A percentile compares a stretch with the other conserved stretches of the same genome.
phyloP scores from a whole-genome alignment of 2,113 vertebrate species.

The Psammodynastes pulverulentus region DNA sequence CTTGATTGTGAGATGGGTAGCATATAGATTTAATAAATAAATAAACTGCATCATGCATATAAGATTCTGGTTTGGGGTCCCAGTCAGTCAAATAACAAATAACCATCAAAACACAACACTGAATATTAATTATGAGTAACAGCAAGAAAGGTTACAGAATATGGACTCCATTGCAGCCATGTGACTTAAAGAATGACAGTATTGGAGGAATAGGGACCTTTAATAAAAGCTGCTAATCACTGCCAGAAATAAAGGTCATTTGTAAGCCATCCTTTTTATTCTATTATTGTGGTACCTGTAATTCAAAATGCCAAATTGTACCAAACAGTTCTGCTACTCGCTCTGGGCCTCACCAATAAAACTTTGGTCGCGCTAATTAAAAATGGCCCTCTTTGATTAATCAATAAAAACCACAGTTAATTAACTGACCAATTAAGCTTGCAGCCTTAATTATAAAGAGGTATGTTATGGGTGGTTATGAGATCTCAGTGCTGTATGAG shows the following conservation, averaged over 20 bases:
- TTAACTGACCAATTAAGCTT: slow-evolving; percentile 3
- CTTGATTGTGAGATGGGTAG: neutral
- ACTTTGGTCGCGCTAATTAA: neutral
- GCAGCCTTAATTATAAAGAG: slow-evolving; percentile 7
- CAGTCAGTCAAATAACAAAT: neutral
- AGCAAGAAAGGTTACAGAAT: neutral
- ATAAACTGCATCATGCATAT: neutral
- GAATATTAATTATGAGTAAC: neutral
- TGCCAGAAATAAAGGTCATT: neutral
- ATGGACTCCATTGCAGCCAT: neutral
- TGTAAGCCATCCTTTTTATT: neutral
- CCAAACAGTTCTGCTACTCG: neutral
- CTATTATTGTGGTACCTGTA: neutral
- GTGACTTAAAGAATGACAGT: neutral
- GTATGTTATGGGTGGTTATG: neutral
- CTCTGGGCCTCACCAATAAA: neutral
- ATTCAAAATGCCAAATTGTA: neutral
- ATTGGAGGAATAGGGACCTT: neutral
- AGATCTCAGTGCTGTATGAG: neutral
- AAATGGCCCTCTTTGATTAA: neutral
- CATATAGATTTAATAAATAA: neutral
- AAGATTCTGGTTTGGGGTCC: neutral
- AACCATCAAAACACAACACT: neutral
- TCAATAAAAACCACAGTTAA: slow-evolving; percentile 1
- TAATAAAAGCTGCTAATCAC: neutral